phyloP scores from a whole-genome alignment of 1,140 invertebrate species.

The Asbolus verrucosus region DNA sequence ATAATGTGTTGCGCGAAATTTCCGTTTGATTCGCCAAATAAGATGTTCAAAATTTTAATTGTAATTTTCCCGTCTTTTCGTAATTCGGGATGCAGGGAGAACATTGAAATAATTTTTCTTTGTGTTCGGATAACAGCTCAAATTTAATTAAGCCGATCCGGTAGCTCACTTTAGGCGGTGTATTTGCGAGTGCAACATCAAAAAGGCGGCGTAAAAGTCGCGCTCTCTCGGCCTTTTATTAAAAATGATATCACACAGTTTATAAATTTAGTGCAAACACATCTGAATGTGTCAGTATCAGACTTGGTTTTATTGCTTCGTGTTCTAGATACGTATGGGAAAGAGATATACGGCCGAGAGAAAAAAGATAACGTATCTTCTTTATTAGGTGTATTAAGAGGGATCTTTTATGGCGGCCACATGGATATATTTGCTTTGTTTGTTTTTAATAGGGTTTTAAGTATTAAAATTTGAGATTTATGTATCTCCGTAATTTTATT shows the following conservation, averaged over 20 bases:
- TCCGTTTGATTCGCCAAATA: too few species aligned
- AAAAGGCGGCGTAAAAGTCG: neutral
- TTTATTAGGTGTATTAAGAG: constrained; percentile 8
- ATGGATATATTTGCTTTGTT: neutral
- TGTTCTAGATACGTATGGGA: neutral
- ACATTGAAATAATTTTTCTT: too few species aligned
- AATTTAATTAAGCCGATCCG: too few species aligned
- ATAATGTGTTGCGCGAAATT: too few species aligned
- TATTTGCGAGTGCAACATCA: too few species aligned
- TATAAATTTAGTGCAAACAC: constrained; percentile 8
- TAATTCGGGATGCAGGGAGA: too few species aligned
- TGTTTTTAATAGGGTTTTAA: constrained; percentile 1
- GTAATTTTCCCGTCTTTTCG: too few species aligned
- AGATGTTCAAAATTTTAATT: too few species aligned
- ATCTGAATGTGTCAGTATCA: constrained; percentile 8
- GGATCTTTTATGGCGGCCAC: constrained; percentile 4
- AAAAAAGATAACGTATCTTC: neutral
- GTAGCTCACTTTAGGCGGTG: too few species aligned
- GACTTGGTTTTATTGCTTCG: neutral
- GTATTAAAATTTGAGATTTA: constrained; percentile 5
- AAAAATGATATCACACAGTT: neutral
- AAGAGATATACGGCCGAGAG: neutral
- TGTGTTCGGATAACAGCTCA: too few species aligned
- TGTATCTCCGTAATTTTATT: neutral
- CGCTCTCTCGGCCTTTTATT: neutral